Base-by-base conservation (phyloP, 64 coral and sea anemone species). In the Trachythela sp. region DNA sequence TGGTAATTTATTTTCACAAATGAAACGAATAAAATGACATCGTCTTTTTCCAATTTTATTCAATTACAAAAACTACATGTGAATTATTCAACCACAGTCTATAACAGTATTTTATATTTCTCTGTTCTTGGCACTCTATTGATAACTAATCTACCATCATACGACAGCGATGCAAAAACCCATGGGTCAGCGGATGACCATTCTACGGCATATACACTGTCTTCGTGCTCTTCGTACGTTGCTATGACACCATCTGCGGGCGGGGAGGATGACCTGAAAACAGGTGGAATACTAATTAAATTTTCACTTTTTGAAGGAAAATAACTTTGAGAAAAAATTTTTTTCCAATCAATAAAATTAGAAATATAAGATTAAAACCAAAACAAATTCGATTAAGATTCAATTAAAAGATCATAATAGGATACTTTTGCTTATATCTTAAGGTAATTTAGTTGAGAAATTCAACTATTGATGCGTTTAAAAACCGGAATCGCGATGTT, bases 141-240 rank as follows among this genome's bases (percentile, higher is more conserved):
- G 14, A 99, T 99, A 0, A 99, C 96, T 83, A 99, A 77, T 88
- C 96, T 87, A 83, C 96, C 96, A 92, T 99, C 96, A 13, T 99
- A 99, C 13, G 96, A 99, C 34, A 99, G 91, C 37, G 96, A 99
- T 86, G 93, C 96, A 68, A 99, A 99, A 26, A 99, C 91, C 96
- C 96, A 99, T 10, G 96, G 96, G 72, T 99, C 96, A 77, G 96
- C 96, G 34, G 93, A 94, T 27, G 96, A 99, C 96, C 96, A 99
- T 72, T 99, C 96, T 39, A 94, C 93, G 17, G 96, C 96, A 89
- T 99, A 99, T 83, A 99, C 96, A 70, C 96, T 99, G 84, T 99
- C 96, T 68, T 99, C 96, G 70, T 99, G 96, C 89, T 99, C 96
- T 88, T 99, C 96, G 70, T 90, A 99, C 17, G 96, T 93, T 48